Conservation (phyloP, 2,888 invertebrate genomes). For the Carterocephalus palaemon region DNA sequence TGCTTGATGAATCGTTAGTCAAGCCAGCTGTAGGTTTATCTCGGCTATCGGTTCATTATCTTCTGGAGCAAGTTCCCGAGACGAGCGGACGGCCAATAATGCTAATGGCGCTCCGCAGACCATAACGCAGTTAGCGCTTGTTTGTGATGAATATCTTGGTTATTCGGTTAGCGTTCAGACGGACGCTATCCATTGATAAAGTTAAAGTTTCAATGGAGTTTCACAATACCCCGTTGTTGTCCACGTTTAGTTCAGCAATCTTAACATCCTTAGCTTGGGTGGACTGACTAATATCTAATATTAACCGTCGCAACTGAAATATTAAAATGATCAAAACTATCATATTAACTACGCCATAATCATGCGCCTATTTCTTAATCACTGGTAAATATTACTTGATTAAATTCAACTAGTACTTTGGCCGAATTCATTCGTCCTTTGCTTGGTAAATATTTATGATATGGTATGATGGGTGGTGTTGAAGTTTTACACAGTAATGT, state of each 20-base stretch:
- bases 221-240: background rate
- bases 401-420: no score
- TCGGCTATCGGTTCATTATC: constrained; percentile 13
- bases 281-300: no score
- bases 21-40: constrained; percentile 6
- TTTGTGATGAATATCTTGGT: constrained; percentile 22
- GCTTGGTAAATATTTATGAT: no score
- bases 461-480: no score
- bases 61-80: constrained; percentile 12
- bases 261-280: no score
- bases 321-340: no score
- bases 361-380: no score
- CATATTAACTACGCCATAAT: no score
- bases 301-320: no score
- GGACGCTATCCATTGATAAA: constrained; percentile 14
- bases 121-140: constrained; percentile 29
- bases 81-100: constrained; percentile 26
- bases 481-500: no score
- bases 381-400: no score
- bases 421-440: no score
- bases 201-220: constrained; percentile 5
- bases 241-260: background rate
- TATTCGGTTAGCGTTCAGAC: constrained; percentile 13
- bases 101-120: constrained; percentile 31
- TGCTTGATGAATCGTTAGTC: constrained; percentile 2